Conservation (phyloP, 2,797 vertebrate genomes). For the Chromis chromis region DNA sequence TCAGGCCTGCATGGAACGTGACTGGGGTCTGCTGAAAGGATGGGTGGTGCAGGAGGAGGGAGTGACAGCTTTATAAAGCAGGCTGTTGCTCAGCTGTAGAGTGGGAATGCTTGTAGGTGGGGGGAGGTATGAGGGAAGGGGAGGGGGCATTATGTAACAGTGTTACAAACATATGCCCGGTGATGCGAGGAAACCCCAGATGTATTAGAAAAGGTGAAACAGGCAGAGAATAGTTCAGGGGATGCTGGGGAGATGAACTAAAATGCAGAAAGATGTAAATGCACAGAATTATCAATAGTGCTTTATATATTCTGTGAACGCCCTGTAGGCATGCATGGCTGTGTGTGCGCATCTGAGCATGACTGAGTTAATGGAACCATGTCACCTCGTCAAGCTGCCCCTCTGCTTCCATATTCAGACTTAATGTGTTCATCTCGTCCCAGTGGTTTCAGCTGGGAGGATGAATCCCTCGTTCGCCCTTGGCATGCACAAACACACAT, state of each 20-base stretch:
- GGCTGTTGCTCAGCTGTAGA: conserved; percentile 76
- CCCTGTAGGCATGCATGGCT: conserved; percentile 39
- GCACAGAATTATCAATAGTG: conserved; percentile 24
- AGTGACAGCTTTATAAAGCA: conserved; percentile 63
- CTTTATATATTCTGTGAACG: conserved; percentile 30
- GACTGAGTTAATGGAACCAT: conserved; percentile 76
- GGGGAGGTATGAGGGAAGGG: conserved; percentile 33
- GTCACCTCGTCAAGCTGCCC: conserved; percentile 76
- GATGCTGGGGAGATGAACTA: conserved; percentile 9
- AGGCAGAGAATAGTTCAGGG: conserved; percentile 19
- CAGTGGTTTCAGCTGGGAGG: conserved; percentile 65
- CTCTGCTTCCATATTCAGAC: conserved; percentile 60
- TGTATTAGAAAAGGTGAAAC: conserved; percentile 57
- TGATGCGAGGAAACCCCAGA: conserved; percentile 69
- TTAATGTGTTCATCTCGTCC: conserved; percentile 73
- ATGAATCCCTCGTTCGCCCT: conserved; percentile 46
- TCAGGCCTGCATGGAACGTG: conserved; percentile 71
- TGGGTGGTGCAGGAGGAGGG: conserved; percentile 47
- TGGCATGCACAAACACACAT: conserved; percentile 33
- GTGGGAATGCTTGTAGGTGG: conserved; percentile 63
- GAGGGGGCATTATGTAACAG: conserved; percentile 71
- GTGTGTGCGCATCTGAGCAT: conserved; percentile 59
- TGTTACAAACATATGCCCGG: conserved; percentile 70
- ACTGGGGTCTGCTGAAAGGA: conserved; percentile 68
- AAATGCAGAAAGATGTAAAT: conserved; percentile 18